A percentile compares a stretch with the other conserved stretches of the same genome.
These are phyloP conservation scores for Hozukius guyotensis DNA, from an alignment of 2,797 vertebrate genomes.

Conservation along the genomic window DNA sequence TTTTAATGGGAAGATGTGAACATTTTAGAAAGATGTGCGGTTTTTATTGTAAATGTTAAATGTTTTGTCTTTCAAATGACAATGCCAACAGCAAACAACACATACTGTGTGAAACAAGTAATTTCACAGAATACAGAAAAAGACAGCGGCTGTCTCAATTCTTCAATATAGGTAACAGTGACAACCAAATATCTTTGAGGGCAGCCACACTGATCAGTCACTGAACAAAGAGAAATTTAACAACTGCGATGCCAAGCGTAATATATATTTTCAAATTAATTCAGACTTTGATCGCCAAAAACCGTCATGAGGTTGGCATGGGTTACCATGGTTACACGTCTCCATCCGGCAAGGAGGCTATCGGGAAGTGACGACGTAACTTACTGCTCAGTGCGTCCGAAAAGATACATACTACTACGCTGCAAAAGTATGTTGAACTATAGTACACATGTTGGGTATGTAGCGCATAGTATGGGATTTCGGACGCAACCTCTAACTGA, in stretches of 20 bases:
- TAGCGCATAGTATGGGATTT: no score
- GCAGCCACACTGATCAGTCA: slow-evolving; percentile 9
- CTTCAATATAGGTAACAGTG: slow-evolving; percentile 1
- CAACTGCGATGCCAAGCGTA: no score
- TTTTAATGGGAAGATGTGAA: slow-evolving; percentile 50
- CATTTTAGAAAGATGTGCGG: slow-evolving; percentile 19
- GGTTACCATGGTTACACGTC: no score
- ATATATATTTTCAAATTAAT: no score
- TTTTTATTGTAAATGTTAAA: slow-evolving; percentile 35
- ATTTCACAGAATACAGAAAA: slow-evolving; percentile 23
- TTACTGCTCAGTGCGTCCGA: neutral
- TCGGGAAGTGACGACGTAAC: no score
- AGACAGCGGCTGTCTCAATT: neutral
- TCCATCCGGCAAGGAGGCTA: no score
- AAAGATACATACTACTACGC: neutral
- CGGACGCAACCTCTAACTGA: no score
- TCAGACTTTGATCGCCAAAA: no score
- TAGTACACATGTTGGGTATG: no score
- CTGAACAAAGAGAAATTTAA: neutral
- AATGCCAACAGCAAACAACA: slow-evolving; percentile 65
- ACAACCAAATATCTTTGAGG: neutral
- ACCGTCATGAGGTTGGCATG: no score
- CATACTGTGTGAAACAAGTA: neutral
- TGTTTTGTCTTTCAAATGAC: slow-evolving; percentile 60
- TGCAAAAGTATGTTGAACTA: no score